Base-by-base conservation (phyloP, 2,888 invertebrate species). In the Napeogenes inachia region DNA sequence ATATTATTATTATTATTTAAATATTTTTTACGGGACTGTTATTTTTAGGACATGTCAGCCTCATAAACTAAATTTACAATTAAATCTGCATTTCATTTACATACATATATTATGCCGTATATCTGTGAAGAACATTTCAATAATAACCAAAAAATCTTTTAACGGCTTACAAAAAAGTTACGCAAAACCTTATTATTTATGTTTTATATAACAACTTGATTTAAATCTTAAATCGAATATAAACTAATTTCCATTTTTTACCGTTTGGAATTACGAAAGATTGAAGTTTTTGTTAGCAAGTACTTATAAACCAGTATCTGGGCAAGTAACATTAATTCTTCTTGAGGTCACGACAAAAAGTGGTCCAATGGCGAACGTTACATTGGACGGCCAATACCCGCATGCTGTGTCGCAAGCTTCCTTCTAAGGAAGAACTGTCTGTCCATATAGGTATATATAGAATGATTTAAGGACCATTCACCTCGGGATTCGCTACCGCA, bases 401-500 rank as follows among this genome's bases (percentile, higher is more conserved):
- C 59, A 69, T 67, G 70, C 68, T 71, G 74, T 73, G 71, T 74
- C 74, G 78, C 85, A 85, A 84, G 80, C 71, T 88, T 78, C 87
- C 87, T 75, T 86, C 75, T 87, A 85, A 75, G 85, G 86, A 85
- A 74, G 85, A 85, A 79, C 69, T 70, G 76, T 69, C 68, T 71
- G 67, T 64, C 70, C 69, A 70, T 70, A 63, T 60, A 66, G 67
- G 66, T 68, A 69, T 67, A 70, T 68, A 64, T 73, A 60, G 77
- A 80, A 78, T 82, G 79, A 79, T 79, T 82, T 76, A 80, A 75
- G 78, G 81, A 85, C 77, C 85, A 68, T 87, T 88, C 82, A 85
- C 85, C 86, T 85, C 84, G 75, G 68, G 71, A 76, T 75, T 71
- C 58, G 75, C 74, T 66, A 73, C 71, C 72, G 73, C 70, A 73